Evolutionary conservation across 2,113 vertebrate genomes (phyloP).

Genomic region (Sprattus sprattus): DNA sequence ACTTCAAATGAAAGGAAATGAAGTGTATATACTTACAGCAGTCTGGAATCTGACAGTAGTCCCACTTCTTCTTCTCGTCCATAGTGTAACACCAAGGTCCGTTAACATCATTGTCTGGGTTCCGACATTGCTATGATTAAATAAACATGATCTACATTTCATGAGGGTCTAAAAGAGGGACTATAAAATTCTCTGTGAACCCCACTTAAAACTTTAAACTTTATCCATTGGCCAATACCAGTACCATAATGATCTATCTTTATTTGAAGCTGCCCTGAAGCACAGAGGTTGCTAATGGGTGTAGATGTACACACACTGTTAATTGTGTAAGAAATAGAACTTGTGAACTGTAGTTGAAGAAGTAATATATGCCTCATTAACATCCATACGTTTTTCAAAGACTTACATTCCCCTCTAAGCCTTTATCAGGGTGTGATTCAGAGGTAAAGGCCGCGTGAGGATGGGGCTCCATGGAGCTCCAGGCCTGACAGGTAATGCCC

Average conservation of each 20-base stretch:
- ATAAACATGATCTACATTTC: neutral
- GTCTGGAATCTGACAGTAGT: constrained; percentile 86
- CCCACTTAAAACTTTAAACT: neutral
- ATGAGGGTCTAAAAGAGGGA: neutral
- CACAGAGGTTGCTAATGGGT: no score
- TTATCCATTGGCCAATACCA: neutral
- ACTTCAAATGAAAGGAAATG: neutral
- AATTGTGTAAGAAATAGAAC: no score
- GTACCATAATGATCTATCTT: neutral
- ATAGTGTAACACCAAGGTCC: constrained; percentile 96
- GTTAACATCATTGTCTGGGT: constrained; percentile 84
- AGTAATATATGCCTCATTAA: neutral
- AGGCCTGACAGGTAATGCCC: constrained; percentile 84
- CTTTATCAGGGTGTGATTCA: constrained; percentile 69
- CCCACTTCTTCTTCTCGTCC: constrained; percentile 79
- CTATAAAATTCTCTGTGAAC: neutral
- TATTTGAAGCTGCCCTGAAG: neutral
- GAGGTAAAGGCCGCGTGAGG: constrained; percentile 79
- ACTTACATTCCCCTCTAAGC: constrained; percentile 85
- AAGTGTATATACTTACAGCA: constrained; percentile 72
- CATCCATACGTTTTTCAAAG: neutral
- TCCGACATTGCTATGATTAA: constrained; percentile 83
- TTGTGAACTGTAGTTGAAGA: neutral
- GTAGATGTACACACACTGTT: no score
- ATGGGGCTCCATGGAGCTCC: constrained; percentile 83